Conservation (phyloP, 2,888 invertebrate species). For the Acanthosepion pharaonis region DNA sequence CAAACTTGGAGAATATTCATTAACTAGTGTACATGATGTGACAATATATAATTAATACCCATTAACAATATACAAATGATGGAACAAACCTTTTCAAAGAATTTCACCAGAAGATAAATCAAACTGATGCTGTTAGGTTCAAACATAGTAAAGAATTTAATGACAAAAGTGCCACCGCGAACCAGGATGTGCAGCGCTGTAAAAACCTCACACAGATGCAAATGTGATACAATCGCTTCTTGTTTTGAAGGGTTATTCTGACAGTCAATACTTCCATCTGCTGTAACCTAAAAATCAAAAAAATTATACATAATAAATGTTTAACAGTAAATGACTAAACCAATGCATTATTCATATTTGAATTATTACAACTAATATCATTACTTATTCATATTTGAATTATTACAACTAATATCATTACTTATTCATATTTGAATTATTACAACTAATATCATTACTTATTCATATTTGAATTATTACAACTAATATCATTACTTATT, state of each 20-base stretch:
- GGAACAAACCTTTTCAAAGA: constrained; percentile 78
- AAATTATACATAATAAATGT: not conserved
- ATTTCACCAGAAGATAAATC: constrained; percentile 84
- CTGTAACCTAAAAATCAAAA: constrained; percentile 81
- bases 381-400: too few species aligned
- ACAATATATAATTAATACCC: too few species aligned
- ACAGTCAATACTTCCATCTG: constrained; percentile 95
- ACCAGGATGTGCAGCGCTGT: constrained; percentile 84
- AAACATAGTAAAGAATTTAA: constrained; percentile 93
- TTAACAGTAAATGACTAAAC: not conserved
- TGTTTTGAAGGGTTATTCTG: constrained; percentile 88
- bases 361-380: too few species aligned
- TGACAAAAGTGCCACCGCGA: constrained; percentile 84
- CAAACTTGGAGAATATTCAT: too few species aligned
- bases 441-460: not conserved
- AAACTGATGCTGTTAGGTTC: constrained; percentile 87
- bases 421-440: not conserved
- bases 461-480: too few species aligned
- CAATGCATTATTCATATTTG: not conserved
- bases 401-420: too few species aligned
- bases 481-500: not conserved
- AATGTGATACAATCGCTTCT: constrained; percentile 84
- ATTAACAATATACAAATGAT: too few species aligned
- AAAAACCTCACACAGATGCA: constrained; percentile 89
- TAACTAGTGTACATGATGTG: too few species aligned